Evolutionary conservation across 2,797 vertebrate genomes (phyloP), one percentile per base, ranked within the genome.

Genomic region (Philypnodon macrostomus): DNA sequence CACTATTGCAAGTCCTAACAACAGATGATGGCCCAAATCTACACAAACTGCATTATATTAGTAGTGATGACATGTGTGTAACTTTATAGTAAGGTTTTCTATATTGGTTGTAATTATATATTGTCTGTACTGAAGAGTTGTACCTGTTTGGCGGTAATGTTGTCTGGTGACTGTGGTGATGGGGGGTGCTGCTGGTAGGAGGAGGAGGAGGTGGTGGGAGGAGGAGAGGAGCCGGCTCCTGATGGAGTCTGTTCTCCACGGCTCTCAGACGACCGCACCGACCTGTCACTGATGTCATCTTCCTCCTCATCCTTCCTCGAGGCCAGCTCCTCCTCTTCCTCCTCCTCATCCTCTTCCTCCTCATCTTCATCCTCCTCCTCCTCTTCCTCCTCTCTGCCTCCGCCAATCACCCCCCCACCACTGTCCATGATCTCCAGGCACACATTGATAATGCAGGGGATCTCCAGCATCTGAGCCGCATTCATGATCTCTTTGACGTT

Each of bases 361-460:
- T 95, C 92, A 0, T 62, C 93, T 0, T 85, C 93, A 0, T 94
- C 94, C 0, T 95, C 94, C 0, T 94, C 94, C 0, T 91, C 94
- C 0, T 93, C 93, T 0, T 90, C 91, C 0, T 91, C 91, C 0
- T 90, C 90, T 0, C 92, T 0, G 85, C 89, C 0, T 86, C 90
- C 31, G 81, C 88, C 89, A 5, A n/a, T 85, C 90, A 81, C 88
- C 0, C 59, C 90, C 0, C 85, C 91, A 1, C 88, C 84, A 0
- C 93, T 92, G 86, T 96, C 94, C 92, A 99, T 94, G 80, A 99
- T 98, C 83, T 99, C 97, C 63, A 98, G 79, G 76, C 97, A 99
- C 11, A 99, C 97, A 0, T 95, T 95, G 71, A 98, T 92, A 39
- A 99, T 92, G 77, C 97, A 98, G 32, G 91, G 95, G 45, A 99